phyloP scores from a whole-genome alignment of 2,797 vertebrate genomes.

The Sebastes minor region DNA sequence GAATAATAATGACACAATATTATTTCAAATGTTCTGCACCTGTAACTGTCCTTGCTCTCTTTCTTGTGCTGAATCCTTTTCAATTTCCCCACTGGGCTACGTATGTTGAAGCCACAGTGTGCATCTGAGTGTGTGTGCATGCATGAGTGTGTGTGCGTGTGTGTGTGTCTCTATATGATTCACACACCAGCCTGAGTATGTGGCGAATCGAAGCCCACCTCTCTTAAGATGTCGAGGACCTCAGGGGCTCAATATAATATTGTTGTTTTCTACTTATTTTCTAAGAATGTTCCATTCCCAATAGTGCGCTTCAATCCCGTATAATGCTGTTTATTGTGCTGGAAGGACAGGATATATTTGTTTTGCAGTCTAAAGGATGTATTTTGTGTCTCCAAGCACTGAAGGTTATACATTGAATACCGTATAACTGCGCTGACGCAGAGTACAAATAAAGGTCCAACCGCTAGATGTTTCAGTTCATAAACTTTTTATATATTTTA shows the following conservation, averaged over 20 bases:
- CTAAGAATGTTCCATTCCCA: constrained; percentile 73
- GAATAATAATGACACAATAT: background rate
- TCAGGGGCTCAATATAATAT: constrained; percentile 73
- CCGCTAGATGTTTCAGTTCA: constrained; percentile 39
- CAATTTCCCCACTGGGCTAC: constrained; percentile 30
- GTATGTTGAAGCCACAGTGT: constrained; percentile 41
- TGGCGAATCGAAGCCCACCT: constrained; percentile 60
- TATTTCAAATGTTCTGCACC: constrained; percentile 6
- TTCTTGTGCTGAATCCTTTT: constrained; percentile 39
- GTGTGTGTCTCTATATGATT: constrained; percentile 24
- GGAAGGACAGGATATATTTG: constrained; percentile 73
- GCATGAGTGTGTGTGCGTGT: too few relatives aligned
- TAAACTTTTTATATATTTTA: constrained; percentile 52
- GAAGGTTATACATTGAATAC: constrained; percentile 66
- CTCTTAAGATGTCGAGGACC: constrained; percentile 72
- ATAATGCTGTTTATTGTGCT: constrained; percentile 74
- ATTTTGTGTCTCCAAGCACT: constrained; percentile 72
- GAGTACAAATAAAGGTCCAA: constrained; percentile 54
- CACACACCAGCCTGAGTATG: constrained; percentile 47
- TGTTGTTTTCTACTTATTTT: constrained; percentile 75
- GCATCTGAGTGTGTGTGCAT: constrained; percentile 6
- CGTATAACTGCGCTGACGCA: constrained; percentile 48
- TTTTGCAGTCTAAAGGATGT: constrained; percentile 69
- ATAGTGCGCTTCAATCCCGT: constrained; percentile 70
- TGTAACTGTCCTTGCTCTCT: constrained; percentile 29